phyloP scores from a whole-genome alignment of 2,797 vertebrate genomes.

The Leptatherina wallacei region DNA sequence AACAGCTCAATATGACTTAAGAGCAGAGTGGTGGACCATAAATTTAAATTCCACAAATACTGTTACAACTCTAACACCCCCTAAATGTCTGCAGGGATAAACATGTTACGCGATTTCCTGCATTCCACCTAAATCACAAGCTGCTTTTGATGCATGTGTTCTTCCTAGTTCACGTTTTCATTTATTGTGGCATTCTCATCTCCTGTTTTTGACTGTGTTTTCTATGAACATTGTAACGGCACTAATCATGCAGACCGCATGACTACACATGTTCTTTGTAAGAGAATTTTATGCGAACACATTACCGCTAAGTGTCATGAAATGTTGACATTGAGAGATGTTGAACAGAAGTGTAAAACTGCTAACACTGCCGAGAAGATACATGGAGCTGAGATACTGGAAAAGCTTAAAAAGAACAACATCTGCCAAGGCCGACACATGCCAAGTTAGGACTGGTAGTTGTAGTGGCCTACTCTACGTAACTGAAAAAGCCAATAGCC shows the following conservation, averaged over 20 bases:
- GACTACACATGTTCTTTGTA: not conserved
- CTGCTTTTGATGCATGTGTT: not conserved
- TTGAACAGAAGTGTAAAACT: not conserved
- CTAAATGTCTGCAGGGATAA: slow-evolving; percentile 13
- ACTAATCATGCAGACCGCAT: not conserved
- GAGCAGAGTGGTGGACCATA: not conserved
- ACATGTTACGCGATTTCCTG: not conserved
- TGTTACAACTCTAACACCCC: not conserved
- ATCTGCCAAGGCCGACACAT: too few relatives aligned
- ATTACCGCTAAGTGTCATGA: too few relatives aligned
- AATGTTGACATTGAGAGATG: too few relatives aligned
- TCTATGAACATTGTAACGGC: not conserved
- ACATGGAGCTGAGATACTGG: not conserved
- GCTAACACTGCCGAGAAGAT: not conserved
- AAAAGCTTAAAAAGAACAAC: not conserved
- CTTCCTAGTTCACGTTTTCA: not conserved
- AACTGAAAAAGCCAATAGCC: not conserved
- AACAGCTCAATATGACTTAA: not conserved
- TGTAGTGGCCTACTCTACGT: not conserved
- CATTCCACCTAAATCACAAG: not conserved
- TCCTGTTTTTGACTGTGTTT: not conserved
- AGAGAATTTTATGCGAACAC: not conserved
- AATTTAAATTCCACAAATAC: not conserved
- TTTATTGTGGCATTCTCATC: slow-evolving; percentile 2
- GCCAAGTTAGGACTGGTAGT: not conserved